Evolutionary conservation across 2,888 invertebrate species (phyloP), one percentile per base, ranked within the genome.

Genomic region (Augochlorella aurata): DNA sequence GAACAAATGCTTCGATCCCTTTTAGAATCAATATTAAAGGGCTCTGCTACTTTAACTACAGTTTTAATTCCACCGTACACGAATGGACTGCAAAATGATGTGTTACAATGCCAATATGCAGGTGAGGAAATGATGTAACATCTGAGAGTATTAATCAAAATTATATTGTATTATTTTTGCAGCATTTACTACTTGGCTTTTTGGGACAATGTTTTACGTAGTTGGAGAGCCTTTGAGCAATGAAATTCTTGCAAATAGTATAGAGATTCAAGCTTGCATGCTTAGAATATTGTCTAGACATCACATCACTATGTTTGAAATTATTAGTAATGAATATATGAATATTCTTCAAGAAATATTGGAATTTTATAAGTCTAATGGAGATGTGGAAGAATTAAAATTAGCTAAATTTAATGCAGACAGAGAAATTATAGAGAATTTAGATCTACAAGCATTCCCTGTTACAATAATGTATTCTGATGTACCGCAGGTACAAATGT

Each of bases 151-250:
- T 21, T 45, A 21, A 50, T n/a, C 44, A 4, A 54, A 14, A 10
- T 38, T n/a, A 24, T 47, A 18, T 72, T 12, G 1, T 45, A n/a
- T 54, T 75, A 21, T 54, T 47, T 79, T 85, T 75, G 45, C 92
- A 91, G 94, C 95, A 2, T 96, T 96, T 86, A 95, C 95, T 75
- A 95, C 95, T 21, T 96, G 96, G 96, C 92, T 96, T 2, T 93
- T 96, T 75, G 96, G 96, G n/a, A 94, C 95, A 89, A 94, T 96
- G 87, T 96, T 96, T 91, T 95, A 96, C 93, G 93, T 96, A 54
- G 94, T 96, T 91, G 95, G 95, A 61, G 94, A 95, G 70, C 89
- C 91, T 38, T 83, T 92, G n/a, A 91, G 89, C 65, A 65, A 84
- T 45, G 86, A 90, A 72, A 90, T 90, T 29, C 80, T 89, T 21